Conservation (phyloP, 2,113 vertebrate genomes). For the crab-eating macaque (Macaca fascicularis) region T2T-MFA8v1.1 NC_088385.1:117367001-117367500, state of each 20-base stretch:
- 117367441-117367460: constrained; percentile 23
- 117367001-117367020: too few relatives aligned
- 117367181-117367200: neutral
- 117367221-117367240: neutral
- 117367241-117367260: neutral
- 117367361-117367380: constrained; percentile 22
- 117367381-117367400: neutral
- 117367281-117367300: neutral
- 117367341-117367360: constrained; percentile 32
- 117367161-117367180: neutral
- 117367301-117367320: constrained; percentile 32
- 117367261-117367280: neutral
- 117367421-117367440: neutral
- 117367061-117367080: neutral
- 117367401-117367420: neutral
- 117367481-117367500: constrained; percentile 59
- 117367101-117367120: neutral
- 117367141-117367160: neutral
- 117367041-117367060: neutral
- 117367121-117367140: neutral
- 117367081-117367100: neutral
- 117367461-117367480: constrained; percentile 64
- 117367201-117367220: neutral
- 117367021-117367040: too few relatives aligned
- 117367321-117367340: neutral